These are phyloP conservation scores for Tiliqua scincoides DNA, from an alignment of 2,113 vertebrate species.

Conservation along the genomic window DNA sequence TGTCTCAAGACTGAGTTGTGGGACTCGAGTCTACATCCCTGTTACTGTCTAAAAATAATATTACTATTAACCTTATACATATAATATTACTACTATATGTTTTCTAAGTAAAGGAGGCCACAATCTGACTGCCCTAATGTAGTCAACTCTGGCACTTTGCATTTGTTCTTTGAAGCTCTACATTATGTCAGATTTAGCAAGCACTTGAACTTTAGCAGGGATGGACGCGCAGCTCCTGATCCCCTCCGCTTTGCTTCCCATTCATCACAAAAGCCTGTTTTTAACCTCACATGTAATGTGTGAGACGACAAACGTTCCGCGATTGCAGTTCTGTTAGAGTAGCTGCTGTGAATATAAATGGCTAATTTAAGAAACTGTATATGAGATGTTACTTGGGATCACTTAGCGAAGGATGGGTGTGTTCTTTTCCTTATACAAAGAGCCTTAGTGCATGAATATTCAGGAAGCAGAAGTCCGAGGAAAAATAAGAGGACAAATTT, in stretches of 20 bases:
- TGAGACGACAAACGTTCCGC: background rate
- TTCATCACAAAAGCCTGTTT: conserved; percentile 7
- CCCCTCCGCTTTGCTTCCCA: background rate
- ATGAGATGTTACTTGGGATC: conserved; percentile 7
- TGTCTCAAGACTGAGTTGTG: too few relatives aligned
- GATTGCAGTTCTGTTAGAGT: background rate
- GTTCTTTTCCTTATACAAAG: background rate
- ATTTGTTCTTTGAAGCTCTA: background rate
- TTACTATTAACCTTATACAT: too few relatives aligned
- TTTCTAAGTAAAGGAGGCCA: background rate
- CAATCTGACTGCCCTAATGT: background rate
- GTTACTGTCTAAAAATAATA: too few relatives aligned
- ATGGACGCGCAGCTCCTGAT: background rate
- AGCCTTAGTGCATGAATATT: background rate
- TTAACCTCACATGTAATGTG: background rate
- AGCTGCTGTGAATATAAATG: conserved; percentile 15
- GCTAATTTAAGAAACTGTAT: conserved; percentile 3
- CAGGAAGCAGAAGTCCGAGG: background rate
- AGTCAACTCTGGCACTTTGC: background rate
- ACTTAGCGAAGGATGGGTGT: conserved; percentile 3
- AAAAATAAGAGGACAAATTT: background rate
- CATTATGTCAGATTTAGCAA: background rate
- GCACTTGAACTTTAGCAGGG: background rate
- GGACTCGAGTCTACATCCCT: too few relatives aligned
- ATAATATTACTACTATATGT: background rate